A percentile compares a stretch with the other conserved stretches of the same genome.
Evolutionary conservation across 2,797 vertebrate species (phyloP).

Genomic region (Sarcoramphus papa): DNA sequence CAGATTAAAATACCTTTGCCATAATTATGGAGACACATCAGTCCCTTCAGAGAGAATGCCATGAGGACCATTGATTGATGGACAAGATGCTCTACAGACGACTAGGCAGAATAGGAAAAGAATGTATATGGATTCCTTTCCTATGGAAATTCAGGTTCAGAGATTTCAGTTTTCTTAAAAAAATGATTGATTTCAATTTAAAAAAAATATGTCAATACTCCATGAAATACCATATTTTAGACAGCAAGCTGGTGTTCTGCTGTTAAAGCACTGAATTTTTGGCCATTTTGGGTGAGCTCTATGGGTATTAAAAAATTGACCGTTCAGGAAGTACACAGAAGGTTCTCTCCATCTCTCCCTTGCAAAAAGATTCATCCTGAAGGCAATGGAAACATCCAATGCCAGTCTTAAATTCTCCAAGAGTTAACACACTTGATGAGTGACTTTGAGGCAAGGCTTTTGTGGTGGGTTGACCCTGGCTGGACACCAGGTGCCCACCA

Average conservation of each 20-base stretch:
- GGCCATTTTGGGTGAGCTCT: background rate
- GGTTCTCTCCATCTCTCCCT: background rate
- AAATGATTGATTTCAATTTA: background rate
- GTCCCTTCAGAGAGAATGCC: background rate
- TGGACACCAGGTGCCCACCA: background rate
- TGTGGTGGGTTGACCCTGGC: background rate
- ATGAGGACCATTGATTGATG: background rate
- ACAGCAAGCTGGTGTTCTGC: background rate
- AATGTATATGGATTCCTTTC: background rate
- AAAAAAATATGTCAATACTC: background rate
- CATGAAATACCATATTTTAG: background rate
- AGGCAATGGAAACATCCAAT: background rate
- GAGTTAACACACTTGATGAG: constrained; percentile 1
- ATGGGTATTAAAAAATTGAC: background rate
- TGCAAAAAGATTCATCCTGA: background rate
- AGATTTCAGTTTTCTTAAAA: background rate
- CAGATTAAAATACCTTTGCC: constrained; percentile 29
- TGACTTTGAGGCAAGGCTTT: background rate
- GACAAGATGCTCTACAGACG: background rate
- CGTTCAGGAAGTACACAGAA: background rate
- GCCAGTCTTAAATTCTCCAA: background rate
- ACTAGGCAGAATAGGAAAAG: background rate
- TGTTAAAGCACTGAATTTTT: background rate
- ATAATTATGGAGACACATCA: background rate
- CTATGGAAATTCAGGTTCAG: background rate